Conservation (phyloP, 2,113 vertebrate genomes). For the Bos taurus region DNA sequence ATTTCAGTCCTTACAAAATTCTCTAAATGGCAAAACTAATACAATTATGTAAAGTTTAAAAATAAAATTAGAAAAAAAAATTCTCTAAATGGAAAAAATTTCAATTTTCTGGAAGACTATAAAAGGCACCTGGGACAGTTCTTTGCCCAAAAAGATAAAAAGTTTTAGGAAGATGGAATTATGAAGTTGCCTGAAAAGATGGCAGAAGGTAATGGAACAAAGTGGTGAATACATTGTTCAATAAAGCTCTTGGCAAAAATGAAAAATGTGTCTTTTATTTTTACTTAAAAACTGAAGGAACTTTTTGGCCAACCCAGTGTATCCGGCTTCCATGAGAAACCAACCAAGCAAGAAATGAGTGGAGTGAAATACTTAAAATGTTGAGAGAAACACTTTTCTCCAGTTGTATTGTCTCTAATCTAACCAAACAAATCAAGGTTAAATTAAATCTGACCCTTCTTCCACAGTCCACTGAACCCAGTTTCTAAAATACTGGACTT, state of each 20-base stretch:
- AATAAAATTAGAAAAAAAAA: not conserved
- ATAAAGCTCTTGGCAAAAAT: not conserved
- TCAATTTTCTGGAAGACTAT: not conserved
- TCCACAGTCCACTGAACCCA: not conserved
- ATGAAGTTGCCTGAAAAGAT: not conserved
- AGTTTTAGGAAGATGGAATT: not conserved
- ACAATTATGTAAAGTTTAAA: no score
- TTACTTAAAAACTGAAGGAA: not conserved
- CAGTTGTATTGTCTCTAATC: not conserved
- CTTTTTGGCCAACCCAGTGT: not conserved
- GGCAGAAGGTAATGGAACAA: not conserved
- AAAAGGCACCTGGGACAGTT: not conserved
- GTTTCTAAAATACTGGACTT: not conserved
- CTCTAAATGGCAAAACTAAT: not conserved
- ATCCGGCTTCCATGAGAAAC: not conserved
- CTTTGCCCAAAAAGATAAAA: not conserved
- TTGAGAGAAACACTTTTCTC: constrained; percentile 29
- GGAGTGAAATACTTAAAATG: not conserved
- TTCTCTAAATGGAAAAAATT: not conserved
- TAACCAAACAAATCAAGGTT: not conserved
- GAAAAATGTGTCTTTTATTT: not conserved
- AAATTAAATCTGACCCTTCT: constrained; percentile 17
- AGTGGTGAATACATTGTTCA: not conserved
- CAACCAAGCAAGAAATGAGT: not conserved
- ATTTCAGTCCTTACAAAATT: not conserved